These are phyloP conservation scores for Nibea albiflora DNA, from an alignment of 2,113 vertebrate species.

Conservation along the genomic window DNA sequence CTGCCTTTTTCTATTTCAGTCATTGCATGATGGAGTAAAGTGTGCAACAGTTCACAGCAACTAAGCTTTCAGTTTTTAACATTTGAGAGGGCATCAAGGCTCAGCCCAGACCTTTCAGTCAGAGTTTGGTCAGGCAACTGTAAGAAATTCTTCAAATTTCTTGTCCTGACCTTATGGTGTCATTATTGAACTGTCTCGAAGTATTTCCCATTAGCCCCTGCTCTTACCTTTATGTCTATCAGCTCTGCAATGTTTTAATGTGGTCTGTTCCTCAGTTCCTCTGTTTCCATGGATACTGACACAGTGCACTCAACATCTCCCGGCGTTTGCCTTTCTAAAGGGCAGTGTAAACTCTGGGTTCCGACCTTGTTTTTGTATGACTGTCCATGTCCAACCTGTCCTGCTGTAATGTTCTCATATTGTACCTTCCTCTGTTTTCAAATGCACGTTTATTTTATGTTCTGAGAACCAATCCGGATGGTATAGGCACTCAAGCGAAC, in stretches of 20 bases:
- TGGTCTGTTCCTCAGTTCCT: slow-evolving; percentile 74
- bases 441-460: slow-evolving; percentile 25
- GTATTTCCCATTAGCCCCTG: slow-evolving; percentile 32
- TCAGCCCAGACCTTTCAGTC: slow-evolving; percentile 22
- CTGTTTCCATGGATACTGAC: slow-evolving; percentile 87
- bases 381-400: slow-evolving; percentile 6
- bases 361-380: slow-evolving; percentile 55
- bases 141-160: slow-evolving; percentile 45
- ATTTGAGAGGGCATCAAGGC: neutral
- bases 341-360: slow-evolving; percentile 78
- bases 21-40: slow-evolving; percentile 5
- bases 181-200: slow-evolving; percentile 45
- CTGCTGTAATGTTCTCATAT: slow-evolving; percentile 6
- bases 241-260: slow-evolving; percentile 74
- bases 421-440: slow-evolving; percentile 23
- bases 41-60: slow-evolving; percentile 8
- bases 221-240: slow-evolving; percentile 65
- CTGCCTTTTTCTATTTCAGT: slow-evolving; percentile 1
- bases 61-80: slow-evolving; percentile 13
- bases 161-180: slow-evolving; percentile 50
- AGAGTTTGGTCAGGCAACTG: slow-evolving; percentile 4
- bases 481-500: slow-evolving; percentile 39
- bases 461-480: slow-evolving; percentile 36
- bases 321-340: slow-evolving; percentile 84
- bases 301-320: slow-evolving; percentile 80